A percentile compares a stretch with the other conserved stretches of the same genome.
phyloP scores from a whole-genome alignment of 2,113 vertebrate genomes.

The Polyodon spathula region DNA sequence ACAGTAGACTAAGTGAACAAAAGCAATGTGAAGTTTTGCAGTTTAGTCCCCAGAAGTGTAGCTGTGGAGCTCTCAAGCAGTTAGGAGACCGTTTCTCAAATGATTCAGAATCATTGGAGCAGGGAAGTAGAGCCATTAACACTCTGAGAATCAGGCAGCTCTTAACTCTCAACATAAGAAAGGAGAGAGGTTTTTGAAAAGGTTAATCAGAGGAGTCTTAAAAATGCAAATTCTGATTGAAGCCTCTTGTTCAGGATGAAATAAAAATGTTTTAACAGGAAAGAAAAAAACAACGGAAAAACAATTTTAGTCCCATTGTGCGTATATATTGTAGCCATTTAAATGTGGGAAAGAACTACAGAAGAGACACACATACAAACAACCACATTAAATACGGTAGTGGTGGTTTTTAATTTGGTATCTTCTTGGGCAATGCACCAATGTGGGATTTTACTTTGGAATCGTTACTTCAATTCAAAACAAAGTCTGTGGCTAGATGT shows the following conservation, averaged over 20 bases:
- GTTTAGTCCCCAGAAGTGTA: constrained; percentile 12
- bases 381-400: too few relatives aligned
- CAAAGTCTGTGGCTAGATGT: too few relatives aligned
- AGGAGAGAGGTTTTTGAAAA: constrained; percentile 20
- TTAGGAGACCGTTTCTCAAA: neutral
- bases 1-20: neutral
- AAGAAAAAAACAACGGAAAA: neutral
- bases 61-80: constrained; percentile 6
- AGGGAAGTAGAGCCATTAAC: constrained; percentile 11
- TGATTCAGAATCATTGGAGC: constrained; percentile 20
- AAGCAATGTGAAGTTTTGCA: constrained; percentile 6
- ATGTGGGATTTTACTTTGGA: too few relatives aligned
- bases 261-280: constrained; percentile 15
- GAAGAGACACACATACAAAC: too few relatives aligned
- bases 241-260: constrained; percentile 15
- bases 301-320: too few relatives aligned
- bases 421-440: too few relatives aligned
- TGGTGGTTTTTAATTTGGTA: too few relatives aligned
- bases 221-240: constrained; percentile 16
- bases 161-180: constrained; percentile 23
- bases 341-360: too few relatives aligned
- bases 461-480: too few relatives aligned
- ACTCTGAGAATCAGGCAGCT: constrained; percentile 11
- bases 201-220: constrained; percentile 22
- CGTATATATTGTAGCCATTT: too few relatives aligned